Evolutionary conservation across 2,888 invertebrate species (phyloP).

Genomic region (Ceramica pisi): DNA sequence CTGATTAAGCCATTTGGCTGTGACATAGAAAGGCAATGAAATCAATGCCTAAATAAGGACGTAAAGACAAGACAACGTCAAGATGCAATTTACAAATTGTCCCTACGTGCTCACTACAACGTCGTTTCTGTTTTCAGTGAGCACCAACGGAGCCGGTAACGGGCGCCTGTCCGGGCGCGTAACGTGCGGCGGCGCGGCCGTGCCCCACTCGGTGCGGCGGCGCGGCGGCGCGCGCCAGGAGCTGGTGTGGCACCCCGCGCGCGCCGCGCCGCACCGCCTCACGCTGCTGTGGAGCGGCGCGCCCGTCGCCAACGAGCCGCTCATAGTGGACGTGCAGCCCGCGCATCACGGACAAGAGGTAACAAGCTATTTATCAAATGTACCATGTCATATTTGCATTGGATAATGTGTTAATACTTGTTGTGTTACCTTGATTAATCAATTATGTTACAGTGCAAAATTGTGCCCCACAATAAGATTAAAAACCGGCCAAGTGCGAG

Average conservation of each 20-base stretch:
- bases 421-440: too few species aligned
- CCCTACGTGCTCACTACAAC: neutral
- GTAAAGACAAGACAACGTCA: too few species aligned
- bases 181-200: conserved; percentile 95
- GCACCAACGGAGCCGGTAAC: conserved; percentile 95
- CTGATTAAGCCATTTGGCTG: too few species aligned
- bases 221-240: conserved; percentile 94
- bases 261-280: conserved; percentile 96
- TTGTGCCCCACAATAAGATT: too few species aligned
- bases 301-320: conserved; percentile 91
- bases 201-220: conserved; percentile 95
- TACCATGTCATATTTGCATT: too few species aligned
- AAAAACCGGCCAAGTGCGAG: too few species aligned
- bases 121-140: conserved; percentile 86
- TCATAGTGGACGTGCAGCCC: conserved; percentile 90
- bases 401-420: too few species aligned
- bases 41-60: neutral
- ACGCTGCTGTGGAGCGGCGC: conserved; percentile 96
- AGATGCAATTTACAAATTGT: too few species aligned
- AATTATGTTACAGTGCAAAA: too few species aligned
- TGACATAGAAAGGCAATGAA: too few species aligned
- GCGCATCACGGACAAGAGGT: conserved; percentile 94
- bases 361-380: too few species aligned
- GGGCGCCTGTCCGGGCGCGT: conserved; percentile 96
- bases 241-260: conserved; percentile 96